Evolutionary conservation across 2,113 vertebrate species (phyloP).

Genomic region (Thryonomys swinderianus): DNA sequence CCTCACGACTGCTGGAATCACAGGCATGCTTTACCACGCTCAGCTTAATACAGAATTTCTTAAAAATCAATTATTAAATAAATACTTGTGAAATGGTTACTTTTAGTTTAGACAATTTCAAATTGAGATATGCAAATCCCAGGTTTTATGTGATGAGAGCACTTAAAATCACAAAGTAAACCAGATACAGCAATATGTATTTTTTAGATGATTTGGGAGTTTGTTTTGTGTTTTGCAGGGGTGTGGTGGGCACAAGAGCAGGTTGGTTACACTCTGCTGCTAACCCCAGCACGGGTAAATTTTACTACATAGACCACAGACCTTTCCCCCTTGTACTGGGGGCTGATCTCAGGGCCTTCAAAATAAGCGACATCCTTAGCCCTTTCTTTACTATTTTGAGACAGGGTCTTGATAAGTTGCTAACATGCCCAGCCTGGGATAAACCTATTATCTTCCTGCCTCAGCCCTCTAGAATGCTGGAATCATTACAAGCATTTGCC

Average conservation of each 20-base stretch:
- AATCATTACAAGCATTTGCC: background rate
- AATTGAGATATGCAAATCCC: background rate
- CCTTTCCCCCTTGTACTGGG: background rate
- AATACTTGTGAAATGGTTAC: background rate
- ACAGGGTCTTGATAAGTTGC: too few relatives aligned
- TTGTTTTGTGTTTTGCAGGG: background rate
- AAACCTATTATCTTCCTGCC: too few relatives aligned
- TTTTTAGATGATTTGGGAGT: background rate
- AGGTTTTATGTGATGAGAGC: background rate
- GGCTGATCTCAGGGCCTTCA: too few relatives aligned
- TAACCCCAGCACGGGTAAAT: background rate
- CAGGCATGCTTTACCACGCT: background rate
- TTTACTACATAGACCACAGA: background rate
- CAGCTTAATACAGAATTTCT: background rate
- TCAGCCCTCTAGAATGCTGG: too few relatives aligned
- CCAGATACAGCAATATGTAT: background rate
- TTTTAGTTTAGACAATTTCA: constrained; percentile 45
- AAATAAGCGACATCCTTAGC: too few relatives aligned
- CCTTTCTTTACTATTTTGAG: too few relatives aligned
- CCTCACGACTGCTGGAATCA: background rate
- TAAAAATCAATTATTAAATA: constrained; percentile 12
- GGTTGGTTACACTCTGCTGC: background rate
- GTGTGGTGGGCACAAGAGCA: rapidly evolving
- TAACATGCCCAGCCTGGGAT: too few relatives aligned
- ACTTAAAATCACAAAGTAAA: background rate